These are phyloP conservation scores for Strigamia crassipes DNA, from an alignment of 2,888 invertebrate genomes.

Conservation along the genomic window DNA sequence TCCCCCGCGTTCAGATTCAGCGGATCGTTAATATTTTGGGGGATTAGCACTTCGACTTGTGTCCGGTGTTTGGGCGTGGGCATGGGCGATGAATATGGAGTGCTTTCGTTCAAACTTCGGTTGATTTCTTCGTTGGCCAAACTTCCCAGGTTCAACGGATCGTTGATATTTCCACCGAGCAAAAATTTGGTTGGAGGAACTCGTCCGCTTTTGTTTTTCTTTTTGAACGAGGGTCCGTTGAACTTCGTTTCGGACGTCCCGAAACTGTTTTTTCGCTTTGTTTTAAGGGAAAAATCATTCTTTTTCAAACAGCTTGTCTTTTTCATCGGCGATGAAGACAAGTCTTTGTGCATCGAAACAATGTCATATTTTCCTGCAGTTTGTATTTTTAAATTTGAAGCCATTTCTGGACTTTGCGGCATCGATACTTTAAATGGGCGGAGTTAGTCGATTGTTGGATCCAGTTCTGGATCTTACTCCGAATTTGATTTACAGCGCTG, in stretches of 20 bases:
- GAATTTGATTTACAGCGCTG: constrained; percentile 41
- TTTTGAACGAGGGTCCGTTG: neutral
- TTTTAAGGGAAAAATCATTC: neutral
- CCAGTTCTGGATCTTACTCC: neutral
- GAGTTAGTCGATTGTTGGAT: neutral
- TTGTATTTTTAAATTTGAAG: constrained; percentile 45
- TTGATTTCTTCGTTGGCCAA: constrained; percentile 65
- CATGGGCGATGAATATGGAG: constrained; percentile 89
- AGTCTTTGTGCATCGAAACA: constrained; percentile 15
- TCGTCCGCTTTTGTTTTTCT: neutral
- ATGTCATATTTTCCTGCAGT: constrained; percentile 38
- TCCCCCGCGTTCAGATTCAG: constrained; percentile 75
- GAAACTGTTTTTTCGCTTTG: constrained; percentile 45
- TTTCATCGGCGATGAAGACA: constrained; percentile 13
- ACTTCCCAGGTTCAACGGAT: constrained; percentile 91
- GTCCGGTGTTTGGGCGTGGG: constrained; percentile 78
- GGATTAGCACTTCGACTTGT: constrained; percentile 84
- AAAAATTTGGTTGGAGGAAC: constrained; percentile 91
- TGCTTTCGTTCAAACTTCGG: constrained; percentile 64
- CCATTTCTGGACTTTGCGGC: constrained; percentile 41
- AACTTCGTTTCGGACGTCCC: neutral
- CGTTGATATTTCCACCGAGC: constrained; percentile 91
- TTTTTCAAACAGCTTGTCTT: constrained; percentile 4
- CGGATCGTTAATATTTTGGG: constrained; percentile 89
- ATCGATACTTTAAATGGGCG: neutral